These are phyloP conservation scores for Nezara viridula DNA, from an alignment of 2,888 invertebrate genomes.

Conservation along the genomic window DNA sequence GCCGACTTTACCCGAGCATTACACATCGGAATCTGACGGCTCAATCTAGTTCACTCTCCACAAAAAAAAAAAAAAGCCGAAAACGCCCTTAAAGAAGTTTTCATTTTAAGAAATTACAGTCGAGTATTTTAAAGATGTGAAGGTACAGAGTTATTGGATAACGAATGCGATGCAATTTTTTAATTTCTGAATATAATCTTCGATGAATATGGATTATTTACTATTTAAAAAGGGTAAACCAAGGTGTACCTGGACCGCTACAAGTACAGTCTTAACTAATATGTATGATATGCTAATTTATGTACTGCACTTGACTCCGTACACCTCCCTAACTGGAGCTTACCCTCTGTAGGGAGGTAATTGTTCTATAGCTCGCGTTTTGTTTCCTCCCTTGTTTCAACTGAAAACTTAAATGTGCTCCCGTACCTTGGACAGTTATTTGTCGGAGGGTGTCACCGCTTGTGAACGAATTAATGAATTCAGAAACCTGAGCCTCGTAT, in stretches of 20 bases:
- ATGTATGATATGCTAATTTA: conserved; percentile 40
- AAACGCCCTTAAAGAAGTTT: too few species aligned
- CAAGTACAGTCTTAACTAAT: background rate
- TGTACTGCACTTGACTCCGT: conserved; percentile 46
- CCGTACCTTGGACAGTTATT: background rate
- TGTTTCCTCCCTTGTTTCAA: conserved; percentile 48
- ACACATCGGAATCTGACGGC: too few species aligned
- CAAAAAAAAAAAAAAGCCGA: too few species aligned
- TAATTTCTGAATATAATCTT: too few species aligned
- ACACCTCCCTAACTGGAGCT: background rate
- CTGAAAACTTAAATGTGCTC: conserved; percentile 25
- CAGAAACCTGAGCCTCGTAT: background rate
- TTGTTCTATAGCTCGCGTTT: conserved; percentile 19
- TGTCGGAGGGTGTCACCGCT: background rate
- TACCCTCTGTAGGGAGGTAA: background rate
- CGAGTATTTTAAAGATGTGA: too few species aligned
- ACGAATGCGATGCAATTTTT: too few species aligned
- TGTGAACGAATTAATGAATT: background rate
- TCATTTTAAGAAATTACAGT: too few species aligned
- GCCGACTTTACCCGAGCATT: too few species aligned
- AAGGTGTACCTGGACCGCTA: background rate
- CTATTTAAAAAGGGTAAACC: too few species aligned
- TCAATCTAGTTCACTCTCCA: too few species aligned
- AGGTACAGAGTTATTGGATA: too few species aligned
- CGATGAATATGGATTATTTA: too few species aligned